phyloP scores from a whole-genome alignment of 1,140 invertebrate species.

The Mamestra configurata region DNA sequence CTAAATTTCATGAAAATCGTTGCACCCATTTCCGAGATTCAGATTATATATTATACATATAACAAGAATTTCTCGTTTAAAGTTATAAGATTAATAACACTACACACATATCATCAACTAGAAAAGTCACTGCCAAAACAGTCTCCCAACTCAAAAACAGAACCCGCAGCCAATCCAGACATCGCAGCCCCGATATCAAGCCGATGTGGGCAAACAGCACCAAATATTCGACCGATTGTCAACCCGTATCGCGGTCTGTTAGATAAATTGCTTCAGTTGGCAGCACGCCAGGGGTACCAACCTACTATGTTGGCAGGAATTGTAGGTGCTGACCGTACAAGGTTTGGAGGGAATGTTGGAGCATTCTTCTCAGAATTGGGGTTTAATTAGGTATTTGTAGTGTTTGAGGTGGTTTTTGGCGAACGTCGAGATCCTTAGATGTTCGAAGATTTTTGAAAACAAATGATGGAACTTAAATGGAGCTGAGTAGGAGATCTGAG shows the following conservation, averaged over 20 bases:
- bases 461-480: too few species aligned
- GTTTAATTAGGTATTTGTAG: too few species aligned
- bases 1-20: too few species aligned
- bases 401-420: too few species aligned
- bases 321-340: background rate
- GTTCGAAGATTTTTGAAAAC: too few species aligned
- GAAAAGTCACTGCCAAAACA: background rate
- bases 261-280: constrained; percentile 17
- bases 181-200: background rate
- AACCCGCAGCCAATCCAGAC: background rate
- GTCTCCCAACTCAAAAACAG: background rate
- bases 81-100: too few species aligned
- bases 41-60: too few species aligned
- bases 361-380: background rate
- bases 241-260: constrained; percentile 1
- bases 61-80: too few species aligned
- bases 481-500: too few species aligned
- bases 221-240: constrained; percentile 18
- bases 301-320: background rate
- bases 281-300: background rate
- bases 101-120: too few species aligned
- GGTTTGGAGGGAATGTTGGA: background rate
- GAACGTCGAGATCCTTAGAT: too few species aligned
- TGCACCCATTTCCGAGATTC: too few species aligned
- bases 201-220: constrained; percentile 15